Base-by-base conservation (phyloP, 2,888 invertebrate species). In the Mimachlamys varia region DNA sequence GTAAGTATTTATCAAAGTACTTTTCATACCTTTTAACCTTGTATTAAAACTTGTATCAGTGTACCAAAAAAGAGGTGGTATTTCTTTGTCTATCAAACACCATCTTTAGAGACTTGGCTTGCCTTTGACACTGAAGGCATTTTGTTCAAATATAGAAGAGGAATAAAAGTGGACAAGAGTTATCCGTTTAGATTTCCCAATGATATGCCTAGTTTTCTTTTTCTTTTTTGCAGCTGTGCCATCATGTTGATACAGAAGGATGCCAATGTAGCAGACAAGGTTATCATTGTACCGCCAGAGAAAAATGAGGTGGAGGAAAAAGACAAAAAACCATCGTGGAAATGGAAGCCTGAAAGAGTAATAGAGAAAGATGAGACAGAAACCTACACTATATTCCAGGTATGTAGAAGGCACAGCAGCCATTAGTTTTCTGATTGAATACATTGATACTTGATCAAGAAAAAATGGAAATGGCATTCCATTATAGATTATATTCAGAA, bases 231-330 rank as follows among this genome's bases (percentile, higher is more conserved):
- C 93, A 97, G 97, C 92, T 97, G 96, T 95, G 96, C 96, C 15
- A 95, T 97, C 90, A 95, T 96, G 95, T 94, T 97, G 89, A 94
- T 97, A 58, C 97, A 97, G 94, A 94, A 95, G 89, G 96, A 96
- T 49, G 96, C 96, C 15, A 95, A 95, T 91, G 95, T 97, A 22
- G 95, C 94, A 88, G 95, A 94, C 17, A 94, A 94, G 44, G 94
- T 96, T 53, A 94, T 95, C 10, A 37, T 88, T 50, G 88, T 87
- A 22, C 90, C 92, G 22, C 92, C 37, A 89, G 90, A 90, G 62
- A 89, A 91, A n/a, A 87, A 89, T n/a, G n/a, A n/a, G 15, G 92
- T 92, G 55, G 55, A 76, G 19, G 90, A 90, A 13, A 93, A 94
- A 17, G 92, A 93, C 50, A 94, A 95, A 92, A 93, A 93, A 62